phyloP scores from a whole-genome alignment of 1,140 invertebrate genomes.

The Bombus waltoni region DNA sequence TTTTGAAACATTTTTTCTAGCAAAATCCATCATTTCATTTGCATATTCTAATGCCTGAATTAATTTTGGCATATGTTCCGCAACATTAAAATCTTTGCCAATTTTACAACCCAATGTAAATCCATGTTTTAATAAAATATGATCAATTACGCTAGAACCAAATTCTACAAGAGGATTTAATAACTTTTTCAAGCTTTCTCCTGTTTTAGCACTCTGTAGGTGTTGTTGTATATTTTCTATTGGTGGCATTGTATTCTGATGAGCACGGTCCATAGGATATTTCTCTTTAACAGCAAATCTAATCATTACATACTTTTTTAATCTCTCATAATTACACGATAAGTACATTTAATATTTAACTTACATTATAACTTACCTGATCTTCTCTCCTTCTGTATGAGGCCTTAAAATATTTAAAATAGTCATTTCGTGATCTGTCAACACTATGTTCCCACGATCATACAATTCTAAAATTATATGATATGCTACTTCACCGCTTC shows the following conservation, averaged over 20 bases:
- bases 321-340: neutral
- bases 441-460: conserved; percentile 97
- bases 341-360: conserved; percentile 7
- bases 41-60: conserved; percentile 88
- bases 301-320: conserved; percentile 57
- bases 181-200: conserved; percentile 93
- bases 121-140: conserved; percentile 89
- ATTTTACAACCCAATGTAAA: conserved; percentile 85
- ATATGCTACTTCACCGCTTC: conserved; percentile 95
- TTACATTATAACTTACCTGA: conserved; percentile 83
- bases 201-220: conserved; percentile 85
- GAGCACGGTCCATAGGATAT: conserved; percentile 92
- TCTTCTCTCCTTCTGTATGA: conserved; percentile 96
- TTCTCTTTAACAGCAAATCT: conserved; percentile 96
- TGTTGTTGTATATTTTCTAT: conserved; percentile 84
- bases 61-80: conserved; percentile 87
- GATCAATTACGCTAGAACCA: conserved; percentile 95
- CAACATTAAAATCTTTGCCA: conserved; percentile 87
- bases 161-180: conserved; percentile 93
- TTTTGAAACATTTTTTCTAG: conserved; percentile 83
- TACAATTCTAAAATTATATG: conserved; percentile 98
- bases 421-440: conserved; percentile 95
- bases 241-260: conserved; percentile 84
- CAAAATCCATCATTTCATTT: conserved; percentile 85
- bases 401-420: conserved; percentile 97